Base-by-base conservation (phyloP, 2,113 vertebrate species). In the Nymphicus hollandicus region DNA sequence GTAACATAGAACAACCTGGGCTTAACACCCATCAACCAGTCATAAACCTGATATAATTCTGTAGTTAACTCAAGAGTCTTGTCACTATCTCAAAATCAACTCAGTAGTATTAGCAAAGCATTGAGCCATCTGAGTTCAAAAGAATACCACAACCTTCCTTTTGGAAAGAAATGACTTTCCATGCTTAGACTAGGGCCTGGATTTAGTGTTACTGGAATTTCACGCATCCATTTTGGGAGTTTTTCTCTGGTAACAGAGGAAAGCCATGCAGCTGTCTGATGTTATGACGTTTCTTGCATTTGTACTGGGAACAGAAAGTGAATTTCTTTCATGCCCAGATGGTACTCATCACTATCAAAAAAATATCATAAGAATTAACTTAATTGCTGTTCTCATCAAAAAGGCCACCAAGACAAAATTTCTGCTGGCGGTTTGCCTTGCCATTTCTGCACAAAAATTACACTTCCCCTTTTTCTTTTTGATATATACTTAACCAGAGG, bases 21-120 rank as follows among this genome's bases (percentile, higher is more conserved):
- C 14, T 39, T 27, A 53, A 69, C 5, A 70, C 3, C 5, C 14
- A 61, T 24, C 33, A 50, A n/a, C 4, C 1, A 1, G 4, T n/a
- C 50, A 55, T 43, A n/a, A 86, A 78, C 5, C 4, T 0, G 0
- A 23, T 22, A 6, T 18, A 37, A 43, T 29, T 39, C 22, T 35
- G 24, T 52, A 69, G 20, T 35, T 58, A 63, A 39, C 4, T 3
- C 9, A 35, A 33, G 35, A 70, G 25, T 55, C 9, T 31, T 79
- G 13, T 66, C 13, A 19, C 18, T 72, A 7, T 13, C 47, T 47
- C n/a, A 49, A 88, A 86, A 86, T 37, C 33, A 31, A 2, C 5
- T 72, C 14, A 37, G 11, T 13, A 72, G 17, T 39, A 28, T 12
- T 43, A 85, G 4, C 6, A 44, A 79, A 72, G 4, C 46, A 9